phyloP scores from a whole-genome alignment of 2,888 invertebrate species.

The Schizaphis graminum region DNA sequence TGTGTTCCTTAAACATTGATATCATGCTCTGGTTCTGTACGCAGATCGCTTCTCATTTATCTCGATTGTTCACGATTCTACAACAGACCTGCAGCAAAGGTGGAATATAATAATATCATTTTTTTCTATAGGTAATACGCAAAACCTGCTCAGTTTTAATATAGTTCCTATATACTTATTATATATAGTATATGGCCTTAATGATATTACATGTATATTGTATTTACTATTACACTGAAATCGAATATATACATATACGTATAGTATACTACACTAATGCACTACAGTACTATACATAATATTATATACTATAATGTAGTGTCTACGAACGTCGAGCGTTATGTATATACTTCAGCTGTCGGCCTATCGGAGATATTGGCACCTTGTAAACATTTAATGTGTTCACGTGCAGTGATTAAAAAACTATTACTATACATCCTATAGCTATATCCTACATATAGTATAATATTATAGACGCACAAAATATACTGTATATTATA shows the following conservation, averaged over 20 bases:
- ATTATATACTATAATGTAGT: neutral
- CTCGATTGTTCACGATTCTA: too few species aligned
- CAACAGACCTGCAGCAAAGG: neutral
- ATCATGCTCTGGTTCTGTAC: too few species aligned
- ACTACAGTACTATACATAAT: too few species aligned
- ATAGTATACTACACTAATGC: too few species aligned
- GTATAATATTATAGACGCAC: neutral
- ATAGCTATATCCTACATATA: neutral
- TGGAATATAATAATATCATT: neutral
- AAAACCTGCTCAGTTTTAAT: too few species aligned
- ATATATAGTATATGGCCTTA: neutral
- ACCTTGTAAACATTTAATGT: neutral
- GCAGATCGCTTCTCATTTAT: too few species aligned
- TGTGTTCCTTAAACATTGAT: too few species aligned
- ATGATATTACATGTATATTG: neutral
- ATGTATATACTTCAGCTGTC: neutral
- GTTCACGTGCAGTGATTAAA: neutral
- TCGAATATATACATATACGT: too few species aligned
- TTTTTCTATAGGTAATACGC: neutral
- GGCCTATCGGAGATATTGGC: neutral
- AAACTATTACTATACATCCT: neutral
- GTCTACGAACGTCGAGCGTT: neutral
- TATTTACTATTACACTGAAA: too few species aligned
- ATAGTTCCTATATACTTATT: neutral
- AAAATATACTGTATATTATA: neutral